These are phyloP conservation scores for Parapsyche elsis DNA, from an alignment of 1,140 invertebrate genomes.

Conservation along the genomic window DNA sequence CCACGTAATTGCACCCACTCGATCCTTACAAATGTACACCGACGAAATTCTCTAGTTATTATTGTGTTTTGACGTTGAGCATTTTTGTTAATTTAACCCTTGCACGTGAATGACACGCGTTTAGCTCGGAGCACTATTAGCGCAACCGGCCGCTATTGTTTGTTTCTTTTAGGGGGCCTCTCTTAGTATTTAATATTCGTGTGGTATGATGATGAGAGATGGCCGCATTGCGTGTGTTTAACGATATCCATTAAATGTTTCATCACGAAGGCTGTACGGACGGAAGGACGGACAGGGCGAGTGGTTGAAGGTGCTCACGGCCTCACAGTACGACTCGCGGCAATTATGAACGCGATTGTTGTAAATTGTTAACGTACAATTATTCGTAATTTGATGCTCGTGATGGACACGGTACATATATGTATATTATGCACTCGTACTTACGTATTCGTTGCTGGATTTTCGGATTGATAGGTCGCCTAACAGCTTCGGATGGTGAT, in stretches of 20 bases:
- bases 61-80: too few species aligned
- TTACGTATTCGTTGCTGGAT: neutral
- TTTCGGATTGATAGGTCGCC: neutral
- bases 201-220: conserved; percentile 31
- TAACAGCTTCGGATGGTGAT: neutral
- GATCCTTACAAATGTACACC: too few species aligned
- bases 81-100: too few species aligned
- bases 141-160: too few species aligned
- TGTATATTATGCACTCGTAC: neutral
- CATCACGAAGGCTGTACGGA: conserved; percentile 44
- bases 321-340: neutral
- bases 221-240: conserved; percentile 49
- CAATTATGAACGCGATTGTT: conserved; percentile 50
- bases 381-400: conserved; percentile 50
- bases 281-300: conserved; percentile 1
- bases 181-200: neutral
- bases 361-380: conserved; percentile 52
- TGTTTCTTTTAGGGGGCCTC: too few species aligned
- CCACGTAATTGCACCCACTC: too few species aligned
- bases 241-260: conserved; percentile 50
- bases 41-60: too few species aligned
- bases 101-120: too few species aligned
- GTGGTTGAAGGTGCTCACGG: neutral
- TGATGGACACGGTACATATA: conserved; percentile 29
- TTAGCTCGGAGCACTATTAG: too few species aligned